Conservation (phyloP, 2,888 invertebrate species). For the Terebella lapidaria region DNA sequence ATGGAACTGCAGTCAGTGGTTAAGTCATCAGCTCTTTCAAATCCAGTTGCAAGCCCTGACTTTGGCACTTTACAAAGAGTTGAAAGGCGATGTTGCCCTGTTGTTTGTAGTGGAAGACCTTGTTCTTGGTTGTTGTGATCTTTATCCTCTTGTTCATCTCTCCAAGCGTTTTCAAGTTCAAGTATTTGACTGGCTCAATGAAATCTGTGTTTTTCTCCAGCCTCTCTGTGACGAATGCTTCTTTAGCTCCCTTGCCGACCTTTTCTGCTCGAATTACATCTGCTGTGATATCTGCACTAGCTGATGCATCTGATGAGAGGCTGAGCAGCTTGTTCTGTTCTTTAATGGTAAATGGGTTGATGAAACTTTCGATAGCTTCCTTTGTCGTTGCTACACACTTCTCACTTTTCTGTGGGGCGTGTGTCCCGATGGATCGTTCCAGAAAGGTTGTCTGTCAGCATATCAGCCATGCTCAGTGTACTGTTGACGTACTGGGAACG, state of each 20-base stretch:
- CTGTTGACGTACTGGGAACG: too few species aligned
- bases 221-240: background rate
- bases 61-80: conserved; percentile 6
- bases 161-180: conserved; percentile 4
- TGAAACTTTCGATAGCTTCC: conserved; percentile 9
- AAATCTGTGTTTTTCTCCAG: background rate
- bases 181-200: conserved; percentile 2
- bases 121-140: conserved; percentile 2
- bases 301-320: conserved; percentile 1
- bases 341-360: conserved; percentile 4
- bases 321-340: background rate
- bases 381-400: background rate
- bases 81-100: conserved; percentile 6
- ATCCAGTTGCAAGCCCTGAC: conserved; percentile 2
- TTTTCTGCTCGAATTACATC: conserved; percentile 4
- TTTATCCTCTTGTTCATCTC: conserved; percentile 5
- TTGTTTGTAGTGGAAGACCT: conserved; percentile 6
- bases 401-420: conserved; percentile 17
- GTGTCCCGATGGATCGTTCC: conserved; percentile 18
- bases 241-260: background rate
- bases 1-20: too few species aligned
- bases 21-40: conserved; percentile 17
- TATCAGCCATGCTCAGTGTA: too few species aligned
- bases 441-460: background rate
- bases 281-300: background rate